Percentiles rank a stretch among this genome's conserved stretches.
phyloP scores from a whole-genome alignment of 2,797 vertebrate genomes.

The Taenioides sp. region DNA sequence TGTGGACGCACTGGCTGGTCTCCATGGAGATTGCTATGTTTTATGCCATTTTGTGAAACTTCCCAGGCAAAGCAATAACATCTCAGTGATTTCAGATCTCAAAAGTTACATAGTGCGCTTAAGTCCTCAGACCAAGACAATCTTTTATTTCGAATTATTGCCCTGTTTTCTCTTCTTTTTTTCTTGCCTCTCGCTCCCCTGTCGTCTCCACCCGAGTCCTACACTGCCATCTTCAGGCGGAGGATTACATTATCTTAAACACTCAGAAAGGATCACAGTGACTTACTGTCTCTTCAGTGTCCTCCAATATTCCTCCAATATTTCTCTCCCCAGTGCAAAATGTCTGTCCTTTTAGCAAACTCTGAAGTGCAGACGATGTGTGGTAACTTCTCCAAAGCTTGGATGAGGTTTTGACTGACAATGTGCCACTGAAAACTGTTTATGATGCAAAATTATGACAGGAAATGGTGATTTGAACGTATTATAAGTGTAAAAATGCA shows the following conservation, averaged over 20 bases:
- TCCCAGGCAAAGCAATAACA: too few relatives aligned
- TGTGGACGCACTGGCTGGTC: too few relatives aligned
- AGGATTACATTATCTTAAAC: slow-evolving; percentile 42
- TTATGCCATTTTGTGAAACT: too few relatives aligned
- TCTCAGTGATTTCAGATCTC: too few relatives aligned
- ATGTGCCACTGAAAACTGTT: slow-evolving; percentile 9
- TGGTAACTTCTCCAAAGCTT: neutral
- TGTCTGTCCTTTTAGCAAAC: slow-evolving; percentile 29
- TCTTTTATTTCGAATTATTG: too few relatives aligned
- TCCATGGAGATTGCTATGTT: too few relatives aligned
- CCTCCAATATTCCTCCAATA: slow-evolving; percentile 20
- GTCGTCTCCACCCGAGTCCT: slow-evolving; percentile 18
- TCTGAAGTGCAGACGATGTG: slow-evolving; percentile 44
- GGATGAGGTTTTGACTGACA: neutral
- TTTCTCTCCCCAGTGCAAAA: slow-evolving; percentile 29
- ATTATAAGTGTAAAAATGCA: neutral
- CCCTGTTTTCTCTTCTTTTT: neutral
- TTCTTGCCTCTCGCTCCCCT: neutral
- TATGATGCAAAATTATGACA: slow-evolving; percentile 40
- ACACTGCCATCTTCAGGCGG: slow-evolving; percentile 72
- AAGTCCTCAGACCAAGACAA: too few relatives aligned
- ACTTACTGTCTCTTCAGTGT: slow-evolving; percentile 45
- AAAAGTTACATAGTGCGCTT: too few relatives aligned
- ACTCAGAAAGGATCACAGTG: slow-evolving; percentile 40
- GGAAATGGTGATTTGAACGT: neutral